These are phyloP conservation scores for Aphelenchoides avenae DNA, from an alignment of 1,140 invertebrate species.

Conservation along the genomic window DNA sequence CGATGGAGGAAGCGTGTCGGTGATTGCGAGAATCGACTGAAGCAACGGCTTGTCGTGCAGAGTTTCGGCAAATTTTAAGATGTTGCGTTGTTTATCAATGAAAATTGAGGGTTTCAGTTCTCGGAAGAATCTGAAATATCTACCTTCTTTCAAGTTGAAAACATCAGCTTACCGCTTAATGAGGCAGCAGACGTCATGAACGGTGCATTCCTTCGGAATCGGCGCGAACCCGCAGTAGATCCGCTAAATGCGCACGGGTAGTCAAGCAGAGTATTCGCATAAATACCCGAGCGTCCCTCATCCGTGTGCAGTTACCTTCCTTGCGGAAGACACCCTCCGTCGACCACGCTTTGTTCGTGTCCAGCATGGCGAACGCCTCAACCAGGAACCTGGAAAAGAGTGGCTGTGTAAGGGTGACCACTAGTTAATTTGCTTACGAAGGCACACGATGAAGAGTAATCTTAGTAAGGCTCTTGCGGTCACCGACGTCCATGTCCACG, in stretches of 20 bases:
- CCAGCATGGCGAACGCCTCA: constrained; percentile 24
- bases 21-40: constrained; percentile 6
- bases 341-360: constrained; percentile 9
- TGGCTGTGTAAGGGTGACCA: neutral
- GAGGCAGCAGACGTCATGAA: constrained; percentile 30
- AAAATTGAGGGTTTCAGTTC: constrained; percentile 20
- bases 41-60: neutral
- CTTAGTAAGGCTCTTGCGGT: constrained; percentile 1
- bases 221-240: constrained; percentile 19
- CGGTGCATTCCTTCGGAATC: constrained; percentile 17
- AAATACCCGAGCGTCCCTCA: constrained; percentile 21
- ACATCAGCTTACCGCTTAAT: too few species aligned
- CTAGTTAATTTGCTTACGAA: constrained; percentile 6
- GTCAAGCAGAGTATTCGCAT: neutral
- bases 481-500: neutral
- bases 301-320: constrained; percentile 23
- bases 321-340: constrained; percentile 34
- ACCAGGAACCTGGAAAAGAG: constrained; percentile 23
- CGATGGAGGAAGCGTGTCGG: constrained; percentile 8
- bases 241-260: constrained; percentile 4
- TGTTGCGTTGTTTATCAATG: constrained; percentile 14
- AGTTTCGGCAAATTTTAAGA: constrained; percentile 32
- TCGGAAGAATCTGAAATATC: too few species aligned
- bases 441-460: constrained; percentile 17
- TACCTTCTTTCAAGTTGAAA: too few species aligned